Base-by-base conservation (phyloP, 2,113 vertebrate species). In the Percopsis transmontana region DNA sequence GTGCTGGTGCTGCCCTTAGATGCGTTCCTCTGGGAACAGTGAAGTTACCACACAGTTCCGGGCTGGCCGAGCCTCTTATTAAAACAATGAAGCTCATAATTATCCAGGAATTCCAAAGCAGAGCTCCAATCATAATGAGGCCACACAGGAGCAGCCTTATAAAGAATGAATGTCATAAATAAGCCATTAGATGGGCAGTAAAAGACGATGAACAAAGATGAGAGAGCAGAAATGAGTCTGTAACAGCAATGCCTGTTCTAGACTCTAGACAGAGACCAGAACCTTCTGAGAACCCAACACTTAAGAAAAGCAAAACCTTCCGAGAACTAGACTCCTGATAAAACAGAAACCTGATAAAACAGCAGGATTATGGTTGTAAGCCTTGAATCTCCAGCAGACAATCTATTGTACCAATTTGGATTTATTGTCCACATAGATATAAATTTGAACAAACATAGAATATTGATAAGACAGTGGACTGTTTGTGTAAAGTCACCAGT, bases 61-160 rank as follows among this genome's bases (percentile, higher is more conserved):
- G 77, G 48, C 90, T 87, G 87, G 87, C 84, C 83, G 84, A 88
- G 83, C 80, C 90, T 91, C 87, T 92, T 91, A 92, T 92, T 91
- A 92, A 93, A 92, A 92, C 91, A 92, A 92, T 88, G 89, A 89
- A 90, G 88, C 81, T 83, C 82, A 80, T 93, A 92, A 93, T 93
- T 88, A 92, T 90, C 84, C 83, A 81, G 90, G 90, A 91, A 88
- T 90, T 88, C 89, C 89, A 89, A 84, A 90, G 89, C 89, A 88
- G 89, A 63, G 83, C 85, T 86, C 40, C 48, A 80, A 85, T 79
- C 72, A 79, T 93, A 93, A 93, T 92, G 90, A 92, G 91, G 91
- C 92, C 92, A 91, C 92, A 91, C 90, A 90, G 92, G 92, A 92
- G 82, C 87, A 58, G 77, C 69, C 72, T 75, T 77, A 90, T 90